Evolutionary conservation across 2,797 vertebrate genomes (phyloP).

Genomic region (Vultur gryphus): DNA sequence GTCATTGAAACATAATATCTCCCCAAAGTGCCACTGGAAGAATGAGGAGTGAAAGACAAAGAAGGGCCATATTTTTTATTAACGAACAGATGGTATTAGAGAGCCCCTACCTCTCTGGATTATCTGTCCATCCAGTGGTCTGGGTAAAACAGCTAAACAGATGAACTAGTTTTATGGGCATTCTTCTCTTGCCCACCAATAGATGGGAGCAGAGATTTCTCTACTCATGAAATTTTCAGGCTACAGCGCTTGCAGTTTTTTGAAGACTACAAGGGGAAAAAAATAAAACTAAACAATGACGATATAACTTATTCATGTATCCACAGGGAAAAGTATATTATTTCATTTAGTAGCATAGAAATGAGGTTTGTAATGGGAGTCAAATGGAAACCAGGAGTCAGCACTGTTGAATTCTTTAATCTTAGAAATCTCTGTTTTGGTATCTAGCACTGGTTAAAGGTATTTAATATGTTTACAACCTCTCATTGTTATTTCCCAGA

Average conservation of each 20-base stretch:
- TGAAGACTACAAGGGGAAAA: neutral
- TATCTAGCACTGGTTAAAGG: neutral
- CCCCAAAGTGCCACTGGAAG: neutral
- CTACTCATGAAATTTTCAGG: neutral
- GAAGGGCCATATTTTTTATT: neutral
- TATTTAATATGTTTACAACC: neutral
- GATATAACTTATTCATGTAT: neutral
- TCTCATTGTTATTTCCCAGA: slow-evolving; percentile 4
- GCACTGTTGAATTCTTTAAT: neutral
- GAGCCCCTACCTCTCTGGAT: neutral
- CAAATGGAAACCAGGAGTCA: slow-evolving; percentile 23
- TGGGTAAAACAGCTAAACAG: neutral
- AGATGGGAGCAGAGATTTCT: slow-evolving; percentile 39
- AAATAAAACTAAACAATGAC: neutral
- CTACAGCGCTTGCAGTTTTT: neutral
- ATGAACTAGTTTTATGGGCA: neutral
- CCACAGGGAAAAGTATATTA: neutral
- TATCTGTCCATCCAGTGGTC: neutral
- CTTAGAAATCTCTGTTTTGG: neutral
- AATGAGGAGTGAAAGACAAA: neutral
- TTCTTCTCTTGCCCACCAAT: neutral
- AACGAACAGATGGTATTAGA: neutral
- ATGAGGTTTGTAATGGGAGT: neutral
- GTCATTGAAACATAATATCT: neutral
- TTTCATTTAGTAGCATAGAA: neutral